phyloP scores from a whole-genome alignment of 1,140 invertebrate species.

The Mercenaria mercenaria region DNA sequence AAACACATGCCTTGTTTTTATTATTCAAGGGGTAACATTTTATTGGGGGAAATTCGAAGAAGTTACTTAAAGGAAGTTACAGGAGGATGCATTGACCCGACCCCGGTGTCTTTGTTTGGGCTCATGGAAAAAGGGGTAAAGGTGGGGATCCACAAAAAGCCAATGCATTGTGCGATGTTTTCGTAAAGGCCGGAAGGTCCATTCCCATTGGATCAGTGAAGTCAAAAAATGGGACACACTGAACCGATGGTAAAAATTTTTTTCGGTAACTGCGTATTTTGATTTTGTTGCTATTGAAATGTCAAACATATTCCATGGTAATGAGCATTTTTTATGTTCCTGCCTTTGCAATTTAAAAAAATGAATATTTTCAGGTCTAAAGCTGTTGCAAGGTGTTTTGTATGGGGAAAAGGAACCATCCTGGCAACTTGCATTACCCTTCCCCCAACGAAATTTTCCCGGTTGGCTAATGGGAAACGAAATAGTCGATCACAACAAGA shows the following conservation, averaged over 20 bases:
- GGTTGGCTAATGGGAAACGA: constrained; percentile 93
- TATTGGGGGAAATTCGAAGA: constrained; percentile 94
- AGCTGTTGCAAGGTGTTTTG: constrained; percentile 95
- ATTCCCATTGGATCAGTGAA: constrained; percentile 98
- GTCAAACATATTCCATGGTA: no score
- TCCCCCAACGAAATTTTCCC: constrained; percentile 94
- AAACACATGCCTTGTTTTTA: no score
- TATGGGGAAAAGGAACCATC: constrained; percentile 96
- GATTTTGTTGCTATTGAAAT: no score
- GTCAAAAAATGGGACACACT: constrained; percentile 99
- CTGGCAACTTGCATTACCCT: constrained; percentile 95
- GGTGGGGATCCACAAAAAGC: constrained; percentile 98
- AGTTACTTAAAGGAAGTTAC: constrained; percentile 94
- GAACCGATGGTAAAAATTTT: constrained; percentile 94
- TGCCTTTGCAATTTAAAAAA: not conserved
- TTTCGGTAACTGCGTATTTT: no score
- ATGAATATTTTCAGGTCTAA: constrained; percentile 89
- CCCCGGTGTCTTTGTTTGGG: constrained; percentile 94
- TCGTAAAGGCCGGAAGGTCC: constrained; percentile 91
- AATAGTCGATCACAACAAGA: constrained; percentile 93
- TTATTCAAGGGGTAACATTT: constrained; percentile 91
- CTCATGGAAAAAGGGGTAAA: constrained; percentile 97
- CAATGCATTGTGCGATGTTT: constrained; percentile 97
- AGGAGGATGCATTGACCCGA: constrained; percentile 92
- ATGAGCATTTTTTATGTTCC: not conserved